Evolutionary conservation across 2,797 vertebrate genomes (phyloP), one percentile per base, ranked within the genome.

Genomic region (Botia almorhae): DNA sequence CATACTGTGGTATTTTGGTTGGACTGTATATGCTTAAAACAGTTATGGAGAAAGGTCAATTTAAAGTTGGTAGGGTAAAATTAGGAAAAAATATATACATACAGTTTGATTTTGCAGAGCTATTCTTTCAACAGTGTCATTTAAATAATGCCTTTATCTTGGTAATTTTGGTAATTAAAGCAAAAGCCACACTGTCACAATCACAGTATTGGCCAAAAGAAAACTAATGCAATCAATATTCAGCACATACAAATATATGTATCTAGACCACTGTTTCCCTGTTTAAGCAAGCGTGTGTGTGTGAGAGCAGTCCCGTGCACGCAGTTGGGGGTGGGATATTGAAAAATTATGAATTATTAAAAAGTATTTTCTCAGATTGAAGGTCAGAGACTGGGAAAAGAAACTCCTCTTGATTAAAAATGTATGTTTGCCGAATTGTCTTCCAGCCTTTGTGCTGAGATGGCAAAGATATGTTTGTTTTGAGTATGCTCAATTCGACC

Each of bases 371-470:
- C 89, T 89, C 78, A 83, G 89, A 85, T 92, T 93, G 93, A 92
- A 94, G 93, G 93, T 94, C 93, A 94, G 89, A 71, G 90, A 89
- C 88, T 80, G 82, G 70, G 77, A 87, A 85, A 84, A 80, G 85
- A 73, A 82, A 81, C 78, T 84, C 69, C 84, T 81, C 51, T 84
- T 90, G 87, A 95, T 94, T 92, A 94, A 95, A 94, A 92, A 94
- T 93, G 90, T 82, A 94, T 93, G 91, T 92, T 91, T 91, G 90
- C 86, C 88, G 92, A 87, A 93, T 93, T 93, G 93, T 93, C 87
- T 89, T 80, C 85, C 77, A 73, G 69, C 77, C 84, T 86, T 78
- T 85, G 86, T 51, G 85, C 87, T 90, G 87, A 89, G 91, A 90
- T 83, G 80, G 87, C 76, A 73, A 86, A 74, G 63, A 88, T 86